Percentiles rank a stretch among this genome's conserved stretches.
phyloP scores from a whole-genome alignment of 2,797 vertebrate species.

The Nothura maculosa region DNA sequence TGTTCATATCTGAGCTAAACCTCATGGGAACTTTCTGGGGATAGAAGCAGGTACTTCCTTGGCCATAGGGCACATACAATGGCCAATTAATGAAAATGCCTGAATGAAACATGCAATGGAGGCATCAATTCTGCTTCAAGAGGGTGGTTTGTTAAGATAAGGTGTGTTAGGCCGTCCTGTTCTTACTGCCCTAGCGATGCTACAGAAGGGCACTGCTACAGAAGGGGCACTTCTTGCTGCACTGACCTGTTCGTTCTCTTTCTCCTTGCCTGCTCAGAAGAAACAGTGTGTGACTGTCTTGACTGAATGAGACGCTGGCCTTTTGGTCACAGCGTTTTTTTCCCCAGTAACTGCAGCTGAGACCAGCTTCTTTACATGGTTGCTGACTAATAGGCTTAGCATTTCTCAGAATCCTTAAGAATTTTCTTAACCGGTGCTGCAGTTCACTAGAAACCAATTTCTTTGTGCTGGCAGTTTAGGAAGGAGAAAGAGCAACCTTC shows the following conservation, averaged over 20 bases:
- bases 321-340: not conserved
- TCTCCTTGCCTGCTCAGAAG: not conserved
- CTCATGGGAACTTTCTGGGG: not conserved
- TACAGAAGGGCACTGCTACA: not conserved
- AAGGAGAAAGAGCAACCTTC: not conserved
- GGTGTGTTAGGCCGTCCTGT: not conserved
- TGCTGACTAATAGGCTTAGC: not conserved
- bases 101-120: not conserved
- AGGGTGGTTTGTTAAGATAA: not conserved
- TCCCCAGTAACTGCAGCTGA: not conserved
- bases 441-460: not conserved
- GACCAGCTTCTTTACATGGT: not conserved
- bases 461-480: not conserved
- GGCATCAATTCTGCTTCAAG: not conserved
- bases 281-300: not conserved
- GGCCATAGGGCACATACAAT: not conserved
- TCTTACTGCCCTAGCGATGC: not conserved
- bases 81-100: not conserved
- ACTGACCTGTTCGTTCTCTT: not conserved
- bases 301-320: not conserved
- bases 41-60: not conserved
- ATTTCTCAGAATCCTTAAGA: not conserved
- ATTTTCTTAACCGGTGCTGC: not conserved
- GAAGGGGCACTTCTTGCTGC: not conserved
- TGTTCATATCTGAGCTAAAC: not conserved